These are phyloP conservation scores for Mongoloraphidia duomilia DNA, from an alignment of 2,888 invertebrate species.

Conservation along the genomic window DNA sequence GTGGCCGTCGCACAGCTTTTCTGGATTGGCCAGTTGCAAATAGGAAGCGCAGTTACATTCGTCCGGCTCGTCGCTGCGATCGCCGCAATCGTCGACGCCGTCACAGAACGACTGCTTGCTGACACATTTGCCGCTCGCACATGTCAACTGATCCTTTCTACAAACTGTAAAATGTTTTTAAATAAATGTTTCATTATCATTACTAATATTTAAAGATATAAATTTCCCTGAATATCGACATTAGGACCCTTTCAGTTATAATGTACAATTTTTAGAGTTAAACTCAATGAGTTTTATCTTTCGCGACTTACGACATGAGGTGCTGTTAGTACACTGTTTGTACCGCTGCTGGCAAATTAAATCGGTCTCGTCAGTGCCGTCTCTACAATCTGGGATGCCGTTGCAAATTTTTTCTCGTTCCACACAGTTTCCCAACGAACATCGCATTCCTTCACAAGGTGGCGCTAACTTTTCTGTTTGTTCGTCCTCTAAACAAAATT, in stretches of 20 bases:
- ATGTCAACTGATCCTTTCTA: conserved; percentile 23
- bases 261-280: too few relatives aligned
- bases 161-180: conserved; percentile 40
- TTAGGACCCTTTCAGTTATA: too few relatives aligned
- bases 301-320: conserved; percentile 10
- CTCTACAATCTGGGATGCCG: conserved; percentile 51
- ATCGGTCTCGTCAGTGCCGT: conserved; percentile 49
- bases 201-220: not conserved
- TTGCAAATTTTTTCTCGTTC: conserved; percentile 44
- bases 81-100: conserved; percentile 50
- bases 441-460: conserved; percentile 46
- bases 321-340: conserved; percentile 17
- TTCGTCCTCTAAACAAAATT: not conserved
- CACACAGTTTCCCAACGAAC: conserved; percentile 55
- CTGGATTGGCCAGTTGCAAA: conserved; percentile 49
- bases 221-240: too few relatives aligned
- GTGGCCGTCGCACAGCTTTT: conserved; percentile 59
- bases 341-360: conserved; percentile 29
- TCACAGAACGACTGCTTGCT: conserved; percentile 55
- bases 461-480: conserved; percentile 12
- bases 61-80: conserved; percentile 55
- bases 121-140: conserved; percentile 51
- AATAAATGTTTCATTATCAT: not conserved
- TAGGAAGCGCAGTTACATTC: conserved; percentile 50
- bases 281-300: too few relatives aligned